Evolutionary conservation across 2,888 invertebrate genomes (phyloP), one percentile per base, ranked within the genome.

Genomic region (Tetanocera ferruginea): DNA sequence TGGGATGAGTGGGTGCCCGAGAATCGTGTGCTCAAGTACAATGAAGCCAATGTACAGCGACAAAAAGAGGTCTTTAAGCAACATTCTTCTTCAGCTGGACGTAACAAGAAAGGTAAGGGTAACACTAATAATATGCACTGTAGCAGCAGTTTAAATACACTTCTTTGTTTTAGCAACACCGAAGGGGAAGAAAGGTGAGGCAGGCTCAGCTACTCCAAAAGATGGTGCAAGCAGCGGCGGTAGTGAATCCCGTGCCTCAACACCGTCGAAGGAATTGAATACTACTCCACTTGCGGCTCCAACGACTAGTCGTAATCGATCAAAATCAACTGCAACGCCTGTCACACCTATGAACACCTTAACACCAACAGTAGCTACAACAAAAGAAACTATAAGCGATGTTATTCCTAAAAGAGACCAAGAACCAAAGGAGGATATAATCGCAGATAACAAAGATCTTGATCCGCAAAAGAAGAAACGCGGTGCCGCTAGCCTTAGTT

Each of bases 1-100:
- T 96, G 96, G 96, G 96, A 96, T 86, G 96, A 96, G 88, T 96
- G 95, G 97, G 97, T 98, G 5, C 96, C 96, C 0, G 97, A 98
- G 88, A 95, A 94, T 85, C 91, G 98, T 82, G 96, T 98, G 6
- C 90, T 98, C 76, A 98, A 97, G 88, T 96, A 94, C 88, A 97
- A 96, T 90, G 97, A 97, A 83, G 93, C 94, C 1, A 97, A 97
- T 87, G 93, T 96, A 2, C 95, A 95, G 85, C 93, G 94, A 80
- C 97, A 97, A 88, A 96, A 95, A 86, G 97, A 97, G 88, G 93
- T 97, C 8, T 93, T 94, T 85, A 93, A 94, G 86, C 95, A 95
- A 4, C 95, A 96, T 86, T 93, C 94, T 14, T 93, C 93, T 67
- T 93, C 95, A 85, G 94, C 94, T 8, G 90, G 92, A 0, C 93